Evolutionary conservation across 2,797 vertebrate species (phyloP), one percentile per base, ranked within the genome.

Genomic region (Hylomyscus alleni): DNA sequence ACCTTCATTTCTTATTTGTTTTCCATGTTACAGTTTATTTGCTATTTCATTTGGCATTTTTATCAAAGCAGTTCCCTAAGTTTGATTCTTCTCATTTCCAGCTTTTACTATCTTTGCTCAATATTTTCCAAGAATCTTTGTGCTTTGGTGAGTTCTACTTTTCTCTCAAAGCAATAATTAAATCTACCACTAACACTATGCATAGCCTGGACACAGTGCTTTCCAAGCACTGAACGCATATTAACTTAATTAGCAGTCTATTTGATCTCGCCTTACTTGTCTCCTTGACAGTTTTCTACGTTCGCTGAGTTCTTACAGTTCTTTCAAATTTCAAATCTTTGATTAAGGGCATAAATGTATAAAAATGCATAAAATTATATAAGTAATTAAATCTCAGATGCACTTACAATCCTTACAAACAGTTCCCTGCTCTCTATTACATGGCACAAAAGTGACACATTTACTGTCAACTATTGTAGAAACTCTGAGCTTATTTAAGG

Each of bases 321-420:
- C 87, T 88, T 92, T 93, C 81, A 82, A 91, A 81, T 96, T 97
- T 82, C 90, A 95, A 95, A 84, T 37, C 69, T 96, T 95, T 92
- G 58, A 96, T 94, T 95, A 96, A 92, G 96, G 94, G 84, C 86
- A 73, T 72, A 91, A 88, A 92, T 91, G 69, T 86, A 50, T 87
- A 95, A 95, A 87, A 95, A 84, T 76, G 75, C 90, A 91, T 93
- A 76, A 89, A 96, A 91, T 96, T 87, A 52, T 78, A 19, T 67
- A 97, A 90, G 84, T 96, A 93, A 97, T 94, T 95, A 97, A 95
- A 90, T 95, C 89, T 95, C 80, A 93, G 95, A 92, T 89, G 90
- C 34, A 58, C 1, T 2, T 47, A 85, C 15, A 84, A 86, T 92
- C 91, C 85, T 91, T 94, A 85, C 3, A 69, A 94, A 90, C 5